Evolutionary conservation across 2,888 invertebrate genomes (phyloP), one percentile per base, ranked within the genome.

Genomic region (Mythimna lalbum): DNA sequence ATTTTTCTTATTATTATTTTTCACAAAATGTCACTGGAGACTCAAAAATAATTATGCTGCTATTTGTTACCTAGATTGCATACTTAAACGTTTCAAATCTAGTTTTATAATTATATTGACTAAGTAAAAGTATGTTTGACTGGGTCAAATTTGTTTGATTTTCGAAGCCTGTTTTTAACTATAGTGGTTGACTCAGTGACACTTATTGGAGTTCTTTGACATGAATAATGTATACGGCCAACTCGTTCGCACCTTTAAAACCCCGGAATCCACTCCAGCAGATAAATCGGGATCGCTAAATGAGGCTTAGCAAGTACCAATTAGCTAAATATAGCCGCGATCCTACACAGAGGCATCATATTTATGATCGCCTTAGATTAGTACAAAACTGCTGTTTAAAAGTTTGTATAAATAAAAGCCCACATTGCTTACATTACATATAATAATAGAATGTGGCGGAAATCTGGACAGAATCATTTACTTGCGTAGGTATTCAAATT

Each of bases 141-240:
- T 39, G 60, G 61, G 57, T 65, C 62, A 59, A 80, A 78, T 81
- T 80, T 73, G 68, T 78, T 81, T 83, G 69, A 78, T 66, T 80
- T 75, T 63, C 23, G 67, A 81, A 84, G 61, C 78, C 87, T 85
- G 52, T 84, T 88, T 90, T 87, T 83, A 86, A 85, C 85, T 86
- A 85, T 81, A 81, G 82, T 83, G 90, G 91, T 91, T 88, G 89
- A 91, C 90, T 88, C 85, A 73, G 87, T 87, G 91, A 89, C 92
- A 90, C 87, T 91, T 92, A 93, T 92, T 93, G 89, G 87, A 87
- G 86, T 86, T 87, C 88, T 83, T 78, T 69, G 74, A 71, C 85
- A 90, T 93, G 91, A 93, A 93, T 92, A 88, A 93, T 93, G 87
- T 87, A 93, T 88, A 72, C 62, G 69, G 64, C 69, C 61, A 67